Base-by-base conservation (phyloP, 2,113 vertebrate genomes). In the Upupa epops region DNA sequence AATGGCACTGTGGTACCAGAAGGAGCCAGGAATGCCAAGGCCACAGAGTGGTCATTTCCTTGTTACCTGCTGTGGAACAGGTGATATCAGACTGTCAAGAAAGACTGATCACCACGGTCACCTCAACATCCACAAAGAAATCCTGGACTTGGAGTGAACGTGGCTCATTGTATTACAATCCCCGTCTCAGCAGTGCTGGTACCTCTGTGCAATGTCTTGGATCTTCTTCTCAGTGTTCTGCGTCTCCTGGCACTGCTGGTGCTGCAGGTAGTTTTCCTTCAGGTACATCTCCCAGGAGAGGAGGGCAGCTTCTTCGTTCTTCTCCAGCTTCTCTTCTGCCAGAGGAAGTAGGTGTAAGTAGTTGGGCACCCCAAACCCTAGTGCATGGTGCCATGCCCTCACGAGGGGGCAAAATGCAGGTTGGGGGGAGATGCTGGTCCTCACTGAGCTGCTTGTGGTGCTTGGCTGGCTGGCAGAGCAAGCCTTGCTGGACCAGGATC, bases 221-320 rank as follows among this genome's bases (percentile, higher is more conserved):
- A 99, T 98, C 88, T 96, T 98, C 66, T 97, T 97, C 93, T 99
- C 98, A 0, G 64, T 95, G 84, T 96, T 98, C 93, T 98, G 97
- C 68, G 93, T 97, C 86, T 96, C 95, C 88, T 98, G 97, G 78
- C 95, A 85, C 83, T 98, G 97, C 31, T 92, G 96, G 79, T 97
- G 97, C 68, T 98, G 96, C 90, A 99, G 95, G 94, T 99, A 99
- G 91, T 92, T 98, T 96, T 99, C 99, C 94, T 99, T 99, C 97
- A 99, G 97, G 92, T 97, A 97, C 36, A 94, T 93, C 96, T 99
- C 99, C 99, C 99, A 99, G 3, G 98, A 98, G 36, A 99, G 92
- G 6, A 99, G 96, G 13, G 98, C 98, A 2, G 98, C 97, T 81
- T 99, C 99, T 95, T 99, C 98, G 0, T 89, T 96, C 89, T 97